Evolutionary conservation across 2,888 invertebrate species (phyloP).

Genomic region (Pseudococcus jackbeardsleyi): DNA sequence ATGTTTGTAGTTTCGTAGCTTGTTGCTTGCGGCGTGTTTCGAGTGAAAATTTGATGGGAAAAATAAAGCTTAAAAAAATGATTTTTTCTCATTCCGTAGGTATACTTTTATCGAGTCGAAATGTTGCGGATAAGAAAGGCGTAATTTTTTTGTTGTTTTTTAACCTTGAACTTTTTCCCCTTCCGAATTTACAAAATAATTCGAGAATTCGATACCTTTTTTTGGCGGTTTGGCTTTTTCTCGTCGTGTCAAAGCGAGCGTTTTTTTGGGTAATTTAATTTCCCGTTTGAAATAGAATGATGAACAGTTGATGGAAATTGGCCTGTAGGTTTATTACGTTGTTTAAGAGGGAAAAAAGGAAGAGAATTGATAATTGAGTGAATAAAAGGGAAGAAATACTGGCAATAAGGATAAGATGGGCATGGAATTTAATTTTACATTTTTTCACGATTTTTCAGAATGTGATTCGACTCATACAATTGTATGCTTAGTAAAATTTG

Average conservation of each 20-base stretch:
- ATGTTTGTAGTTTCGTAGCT: neutral
- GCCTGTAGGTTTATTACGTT: too few relatives aligned
- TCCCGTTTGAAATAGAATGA: neutral
- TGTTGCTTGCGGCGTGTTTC: neutral
- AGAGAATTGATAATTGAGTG: too few relatives aligned
- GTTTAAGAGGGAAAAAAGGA: too few relatives aligned
- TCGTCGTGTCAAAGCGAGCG: neutral
- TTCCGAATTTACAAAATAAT: neutral
- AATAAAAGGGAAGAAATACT: too few relatives aligned
- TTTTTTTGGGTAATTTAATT: neutral
- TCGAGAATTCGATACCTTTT: neutral
- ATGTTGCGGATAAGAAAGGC: constrained; percentile 10
- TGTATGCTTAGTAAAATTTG: too few relatives aligned
- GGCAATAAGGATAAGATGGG: too few relatives aligned
- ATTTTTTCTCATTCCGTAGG: neutral
- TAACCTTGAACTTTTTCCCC: neutral
- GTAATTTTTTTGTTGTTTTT: neutral
- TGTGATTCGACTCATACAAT: too few relatives aligned
- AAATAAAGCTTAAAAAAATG: neutral
- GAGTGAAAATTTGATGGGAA: neutral
- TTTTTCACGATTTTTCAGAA: too few relatives aligned
- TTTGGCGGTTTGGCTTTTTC: neutral
- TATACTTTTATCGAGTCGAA: neutral
- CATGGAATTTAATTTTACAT: too few relatives aligned
- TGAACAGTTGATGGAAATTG: neutral